Evolutionary conservation across 2,888 invertebrate species (phyloP), one percentile per base, ranked within the genome.

Genomic region (Adelphocoris suturalis): DNA sequence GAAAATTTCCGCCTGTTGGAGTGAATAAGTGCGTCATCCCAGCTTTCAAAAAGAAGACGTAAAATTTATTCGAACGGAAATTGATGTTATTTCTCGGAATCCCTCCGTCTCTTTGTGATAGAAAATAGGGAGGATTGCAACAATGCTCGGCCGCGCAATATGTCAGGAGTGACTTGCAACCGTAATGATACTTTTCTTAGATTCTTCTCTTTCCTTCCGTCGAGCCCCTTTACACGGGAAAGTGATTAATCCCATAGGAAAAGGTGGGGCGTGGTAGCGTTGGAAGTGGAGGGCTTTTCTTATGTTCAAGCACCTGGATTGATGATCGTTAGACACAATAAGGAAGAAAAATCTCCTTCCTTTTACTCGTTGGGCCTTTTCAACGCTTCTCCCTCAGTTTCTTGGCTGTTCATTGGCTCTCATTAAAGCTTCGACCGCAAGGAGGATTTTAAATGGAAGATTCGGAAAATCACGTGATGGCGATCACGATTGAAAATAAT

Each of bases 311-410:
- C 86, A 86, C 86, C 86, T 86, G 86, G 86, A 86, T 86, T 86
- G 86, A 86, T 86, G 86, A 86, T 86, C 86, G 86, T 86, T 75
- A 86, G 86, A 86, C 86, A 86, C 86, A 86, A 86, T 86, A 86
- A 86, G 86, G 86, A 86, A 86, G 86, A 86, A 86, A 86, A 86
- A 86, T 86, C 86, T 68, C 86, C 75, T 27, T 82, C n/a, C 48
- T 75, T 86, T 82, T 52, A 47, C 47, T 37, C 46, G 13, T 78
- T 7, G 78, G 27, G 52, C 27, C 82, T 82, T 82, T 82, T 82
- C 82, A 28, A 46, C 27, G 55, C 52, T 52, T 27, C 47, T 12
- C 78, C 46, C 27, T 78, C 78, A n/a, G 78, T 78, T 78, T 19
- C 78, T 19, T 11, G 37, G 78, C 19, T 52, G 52, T 82, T 82